Evolutionary conservation across 2,888 invertebrate genomes (phyloP).

Genomic region (Mechanitis messenoides): DNA sequence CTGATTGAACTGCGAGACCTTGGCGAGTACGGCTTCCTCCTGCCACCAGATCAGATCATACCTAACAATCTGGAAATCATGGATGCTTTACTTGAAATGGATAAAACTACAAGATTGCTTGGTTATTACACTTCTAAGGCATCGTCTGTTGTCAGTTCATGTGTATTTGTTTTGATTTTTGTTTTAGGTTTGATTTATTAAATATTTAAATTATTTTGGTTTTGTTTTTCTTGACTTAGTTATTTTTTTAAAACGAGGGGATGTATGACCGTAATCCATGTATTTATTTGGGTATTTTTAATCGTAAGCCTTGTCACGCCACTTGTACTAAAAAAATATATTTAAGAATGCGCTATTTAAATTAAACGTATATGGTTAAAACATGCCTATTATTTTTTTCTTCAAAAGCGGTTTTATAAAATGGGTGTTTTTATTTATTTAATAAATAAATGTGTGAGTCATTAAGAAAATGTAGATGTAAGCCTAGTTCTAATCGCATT

Average conservation of each 20-base stretch:
- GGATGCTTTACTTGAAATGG: conserved; percentile 42
- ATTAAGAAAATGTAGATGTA: too few relatives aligned
- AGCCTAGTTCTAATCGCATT: too few relatives aligned
- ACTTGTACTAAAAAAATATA: too few relatives aligned
- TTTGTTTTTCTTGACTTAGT: background rate
- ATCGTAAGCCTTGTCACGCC: too few relatives aligned
- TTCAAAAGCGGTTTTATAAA: too few relatives aligned
- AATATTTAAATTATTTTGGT: background rate
- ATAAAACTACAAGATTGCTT: conserved; percentile 30
- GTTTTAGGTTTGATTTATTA: background rate
- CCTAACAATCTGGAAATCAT: conserved; percentile 52
- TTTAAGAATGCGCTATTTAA: too few relatives aligned
- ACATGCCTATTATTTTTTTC: too few relatives aligned
- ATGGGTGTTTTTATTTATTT: too few relatives aligned
- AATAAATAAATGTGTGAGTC: too few relatives aligned
- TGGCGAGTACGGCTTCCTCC: conserved; percentile 67
- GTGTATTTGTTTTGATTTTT: conserved; percentile 4
- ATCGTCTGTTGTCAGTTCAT: conserved; percentile 10
- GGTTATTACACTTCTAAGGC: conserved; percentile 28
- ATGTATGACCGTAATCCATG: too few relatives aligned
- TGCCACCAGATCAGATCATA: conserved; percentile 62
- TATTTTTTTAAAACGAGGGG: background rate
- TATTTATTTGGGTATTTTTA: too few relatives aligned
- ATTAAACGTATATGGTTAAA: too few relatives aligned
- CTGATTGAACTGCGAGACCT: conserved; percentile 72